Conservation (phyloP, 2,113 vertebrate genomes). For the Loxodonta africana region DNA sequence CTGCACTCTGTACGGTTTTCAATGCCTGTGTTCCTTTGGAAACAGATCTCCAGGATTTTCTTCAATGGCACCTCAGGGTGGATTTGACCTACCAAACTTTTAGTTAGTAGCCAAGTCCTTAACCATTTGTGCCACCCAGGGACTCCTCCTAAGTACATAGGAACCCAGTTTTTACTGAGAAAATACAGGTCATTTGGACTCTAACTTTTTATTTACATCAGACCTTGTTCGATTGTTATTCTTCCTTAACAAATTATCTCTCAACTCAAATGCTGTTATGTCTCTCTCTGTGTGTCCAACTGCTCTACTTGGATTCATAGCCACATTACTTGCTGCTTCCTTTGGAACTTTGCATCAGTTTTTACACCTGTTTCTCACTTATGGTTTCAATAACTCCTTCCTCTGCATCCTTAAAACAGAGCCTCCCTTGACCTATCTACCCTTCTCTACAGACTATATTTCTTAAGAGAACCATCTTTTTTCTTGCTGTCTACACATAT, state of each 20-base stretch:
- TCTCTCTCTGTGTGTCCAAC: background rate
- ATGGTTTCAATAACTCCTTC: background rate
- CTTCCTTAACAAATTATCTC: background rate
- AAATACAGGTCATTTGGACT: background rate
- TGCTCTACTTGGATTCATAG: background rate
- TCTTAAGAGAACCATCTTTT: background rate
- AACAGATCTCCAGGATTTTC: too few species aligned
- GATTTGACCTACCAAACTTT: too few species aligned
- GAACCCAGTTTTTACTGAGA: background rate
- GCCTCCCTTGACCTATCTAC: background rate
- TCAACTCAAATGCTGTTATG: fast-evolving
- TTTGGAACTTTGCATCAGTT: background rate
- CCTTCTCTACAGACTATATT: background rate
- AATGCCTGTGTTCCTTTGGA: too few species aligned
- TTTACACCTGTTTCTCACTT: background rate
- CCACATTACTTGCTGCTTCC: background rate
- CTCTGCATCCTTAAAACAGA: background rate
- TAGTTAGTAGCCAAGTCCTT: too few species aligned
- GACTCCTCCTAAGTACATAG: background rate
- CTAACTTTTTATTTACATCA: background rate
- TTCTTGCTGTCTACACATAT: background rate
- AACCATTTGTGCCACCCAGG: too few species aligned
- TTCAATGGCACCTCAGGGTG: too few species aligned
- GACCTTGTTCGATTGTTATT: background rate
- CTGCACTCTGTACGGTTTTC: too few species aligned